Base-by-base conservation (phyloP, 2,888 invertebrate species). In the Brachypalpus laphriformis region DNA sequence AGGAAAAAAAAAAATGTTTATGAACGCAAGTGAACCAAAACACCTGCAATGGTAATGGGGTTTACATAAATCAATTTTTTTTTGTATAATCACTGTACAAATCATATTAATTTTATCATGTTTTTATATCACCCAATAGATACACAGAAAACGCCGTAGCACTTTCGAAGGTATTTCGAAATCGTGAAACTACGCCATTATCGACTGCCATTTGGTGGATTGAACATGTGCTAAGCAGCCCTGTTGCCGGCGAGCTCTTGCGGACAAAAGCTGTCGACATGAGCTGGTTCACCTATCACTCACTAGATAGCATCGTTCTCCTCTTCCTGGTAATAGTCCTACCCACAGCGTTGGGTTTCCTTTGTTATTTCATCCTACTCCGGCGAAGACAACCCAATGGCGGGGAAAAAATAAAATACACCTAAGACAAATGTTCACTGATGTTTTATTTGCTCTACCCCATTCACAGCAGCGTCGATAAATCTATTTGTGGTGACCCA, bases 121-220 rank as follows among this genome's bases (percentile, higher is more conserved):
- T 40, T 40, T 40, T 40, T 6, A 14, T 14, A 5, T 14, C 14
- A 11, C 3, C 6, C n/a, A n/a, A 49, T 51, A 91, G 91, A 8
- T 91, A 89, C 81, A 57, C 87, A 1, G 63, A 77, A 7, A 88
- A 91, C 16, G 93, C 93, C 0, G 90, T 90, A 72, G 88, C 91
- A 25, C 89, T 94, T 0, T 93, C 94, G 0, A 90, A 92, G 75
- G 88, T 93, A 20, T 94, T 94, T 92, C 93, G 93, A 76, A 93
- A 93, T 86, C 93, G 94, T 0, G 92, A 93, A 37, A 92, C 92
- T 87, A 91, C 93, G 3, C 93, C 94, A 0, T 85, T 94, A 57
- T 93, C 94, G 76, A 93, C 92, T 25, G 94, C 94, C 74, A 91
- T 94, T 88, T 94, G 94, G 90, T 94, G 94, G 93, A 93, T 93